Evolutionary conservation across 2,888 invertebrate genomes (phyloP).

Genomic region (Eupithecia subumbrata): DNA sequence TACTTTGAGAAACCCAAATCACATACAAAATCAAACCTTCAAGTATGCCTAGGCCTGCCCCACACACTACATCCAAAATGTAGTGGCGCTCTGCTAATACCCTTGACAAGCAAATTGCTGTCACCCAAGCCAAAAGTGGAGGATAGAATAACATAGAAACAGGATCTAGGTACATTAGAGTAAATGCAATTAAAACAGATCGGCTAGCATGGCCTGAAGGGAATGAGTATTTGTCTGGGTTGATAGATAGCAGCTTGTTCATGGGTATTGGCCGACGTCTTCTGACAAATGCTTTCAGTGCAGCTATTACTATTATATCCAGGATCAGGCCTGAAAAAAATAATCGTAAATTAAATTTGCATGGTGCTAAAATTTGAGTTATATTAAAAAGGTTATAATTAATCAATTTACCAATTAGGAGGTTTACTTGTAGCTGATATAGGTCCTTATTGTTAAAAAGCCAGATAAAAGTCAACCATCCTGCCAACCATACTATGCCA

Average conservation of each 20-base stretch:
- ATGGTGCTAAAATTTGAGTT: background rate
- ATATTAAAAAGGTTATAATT: background rate
- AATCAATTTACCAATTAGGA: conserved; percentile 87
- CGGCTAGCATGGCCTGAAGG: conserved; percentile 98
- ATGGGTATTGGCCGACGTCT: conserved; percentile 89
- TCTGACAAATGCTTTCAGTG: conserved; percentile 90
- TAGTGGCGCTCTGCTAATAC: conserved; percentile 94
- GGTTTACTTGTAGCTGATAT: conserved; percentile 93
- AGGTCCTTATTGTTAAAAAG: conserved; percentile 87
- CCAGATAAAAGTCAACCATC: conserved; percentile 91
- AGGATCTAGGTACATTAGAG: conserved; percentile 87
- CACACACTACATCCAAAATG: conserved; percentile 92
- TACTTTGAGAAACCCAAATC: conserved; percentile 88
- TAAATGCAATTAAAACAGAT: conserved; percentile 89
- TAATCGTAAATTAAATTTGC: background rate
- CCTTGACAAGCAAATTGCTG: conserved; percentile 90
- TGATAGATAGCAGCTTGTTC: conserved; percentile 88
- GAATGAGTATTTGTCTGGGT: conserved; percentile 95
- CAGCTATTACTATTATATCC: conserved; percentile 90
- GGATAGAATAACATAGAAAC: conserved; percentile 84
- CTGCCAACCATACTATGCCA: conserved; percentile 93
- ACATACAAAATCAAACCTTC: conserved; percentile 87
- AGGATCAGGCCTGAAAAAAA: conserved; percentile 87
- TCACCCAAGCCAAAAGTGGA: conserved; percentile 89
- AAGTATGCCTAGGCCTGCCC: conserved; percentile 88